Evolutionary conservation across 1,140 invertebrate species (phyloP).

Genomic region (Caerostris darwini): DNA sequence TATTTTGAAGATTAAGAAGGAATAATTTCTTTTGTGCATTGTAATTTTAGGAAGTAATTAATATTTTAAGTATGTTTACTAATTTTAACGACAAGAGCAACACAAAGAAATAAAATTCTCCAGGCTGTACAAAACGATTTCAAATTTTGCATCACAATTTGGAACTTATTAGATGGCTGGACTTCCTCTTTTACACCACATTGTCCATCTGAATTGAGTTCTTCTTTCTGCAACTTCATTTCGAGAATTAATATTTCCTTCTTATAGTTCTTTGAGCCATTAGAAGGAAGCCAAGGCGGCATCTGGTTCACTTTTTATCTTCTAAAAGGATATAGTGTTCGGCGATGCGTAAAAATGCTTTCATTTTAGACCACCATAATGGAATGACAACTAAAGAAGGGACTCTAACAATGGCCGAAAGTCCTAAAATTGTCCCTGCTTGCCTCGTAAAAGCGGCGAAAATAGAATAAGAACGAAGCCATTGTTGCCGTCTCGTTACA

Average conservation of each 20-base stretch:
- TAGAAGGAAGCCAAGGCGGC: background rate
- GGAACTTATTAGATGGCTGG: background rate
- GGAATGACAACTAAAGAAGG: constrained; percentile 68
- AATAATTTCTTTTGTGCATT: too few species aligned
- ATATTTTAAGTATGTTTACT: too few species aligned
- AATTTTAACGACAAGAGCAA: too few species aligned
- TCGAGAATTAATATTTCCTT: background rate
- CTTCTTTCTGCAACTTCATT: background rate
- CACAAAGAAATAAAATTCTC: background rate
- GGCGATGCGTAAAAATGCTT: constrained; percentile 59
- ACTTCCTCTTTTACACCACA: constrained; percentile 2
- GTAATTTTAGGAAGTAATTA: too few species aligned
- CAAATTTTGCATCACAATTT: background rate
- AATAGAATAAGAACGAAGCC: constrained; percentile 53
- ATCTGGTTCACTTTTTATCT: constrained; percentile 25
- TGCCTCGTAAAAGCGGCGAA: constrained; percentile 54
- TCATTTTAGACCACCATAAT: constrained; percentile 59
- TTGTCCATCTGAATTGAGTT: background rate
- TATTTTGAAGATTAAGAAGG: too few species aligned
- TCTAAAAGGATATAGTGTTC: constrained; percentile 34
- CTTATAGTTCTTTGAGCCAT: background rate
- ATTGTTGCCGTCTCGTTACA: constrained; percentile 55
- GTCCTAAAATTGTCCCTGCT: constrained; percentile 66
- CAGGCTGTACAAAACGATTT: background rate
- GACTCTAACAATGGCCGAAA: constrained; percentile 58